Conservation (phyloP, 2,888 invertebrate species). For the Noctua fimbriata region DNA sequence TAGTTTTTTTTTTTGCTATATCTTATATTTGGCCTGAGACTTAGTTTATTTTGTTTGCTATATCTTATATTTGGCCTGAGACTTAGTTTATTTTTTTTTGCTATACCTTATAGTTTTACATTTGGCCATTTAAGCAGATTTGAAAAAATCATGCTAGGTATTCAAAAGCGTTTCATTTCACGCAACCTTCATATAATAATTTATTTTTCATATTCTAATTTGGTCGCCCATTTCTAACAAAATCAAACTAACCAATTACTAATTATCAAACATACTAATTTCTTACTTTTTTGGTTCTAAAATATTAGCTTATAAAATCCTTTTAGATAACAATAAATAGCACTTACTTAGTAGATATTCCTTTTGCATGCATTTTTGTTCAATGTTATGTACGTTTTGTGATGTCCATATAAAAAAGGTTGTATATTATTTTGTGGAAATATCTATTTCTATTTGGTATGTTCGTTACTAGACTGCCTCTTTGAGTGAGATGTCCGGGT, state of each 20-base stretch:
- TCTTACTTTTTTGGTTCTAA: not conserved
- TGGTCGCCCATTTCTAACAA: constrained; percentile 11
- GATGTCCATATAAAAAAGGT: not conserved
- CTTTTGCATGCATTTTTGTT: constrained; percentile 5
- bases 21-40: not conserved
- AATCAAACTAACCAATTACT: constrained; percentile 19
- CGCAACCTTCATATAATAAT: not conserved
- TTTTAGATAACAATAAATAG: not conserved
- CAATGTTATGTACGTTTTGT: constrained; percentile 12
- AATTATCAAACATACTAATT: constrained; percentile 1
- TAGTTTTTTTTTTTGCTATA: not conserved
- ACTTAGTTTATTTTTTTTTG: not conserved
- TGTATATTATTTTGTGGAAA: not conserved
- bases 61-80: not conserved
- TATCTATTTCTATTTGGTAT: not conserved
- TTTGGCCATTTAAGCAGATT: not conserved
- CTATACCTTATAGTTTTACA: not conserved
- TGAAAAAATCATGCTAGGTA: not conserved
- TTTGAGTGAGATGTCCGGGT: not conserved
- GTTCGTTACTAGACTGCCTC: too few species aligned
- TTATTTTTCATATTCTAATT: too few species aligned
- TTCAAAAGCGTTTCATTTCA: constrained; percentile 4
- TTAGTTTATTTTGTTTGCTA: not conserved
- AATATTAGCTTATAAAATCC: not conserved
- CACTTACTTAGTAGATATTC: not conserved